Percentiles rank a stretch among this genome's conserved stretches.
Conservation (phyloP, 1,140 invertebrate genomes). For the Diorhabda sublineata region DNA sequence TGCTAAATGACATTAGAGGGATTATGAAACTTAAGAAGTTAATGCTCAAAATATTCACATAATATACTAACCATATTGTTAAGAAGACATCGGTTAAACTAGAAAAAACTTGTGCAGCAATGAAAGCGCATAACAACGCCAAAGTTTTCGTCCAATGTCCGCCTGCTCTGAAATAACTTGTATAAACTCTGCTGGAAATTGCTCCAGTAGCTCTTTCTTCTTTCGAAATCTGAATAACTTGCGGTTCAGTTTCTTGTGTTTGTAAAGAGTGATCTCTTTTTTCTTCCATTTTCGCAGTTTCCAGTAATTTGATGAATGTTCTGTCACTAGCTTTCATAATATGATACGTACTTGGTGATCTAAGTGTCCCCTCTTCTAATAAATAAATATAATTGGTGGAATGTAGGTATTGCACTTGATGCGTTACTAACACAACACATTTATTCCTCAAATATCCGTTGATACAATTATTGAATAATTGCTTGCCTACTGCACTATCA, state of each 20-base stretch:
- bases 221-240: neutral
- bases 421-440: constrained; percentile 76
- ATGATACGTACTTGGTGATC: constrained; percentile 58
- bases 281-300: constrained; percentile 47
- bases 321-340: constrained; percentile 58
- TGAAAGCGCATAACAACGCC: constrained; percentile 51
- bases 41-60: no score
- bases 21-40: no score
- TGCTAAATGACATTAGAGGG: no score
- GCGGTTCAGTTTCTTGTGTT: neutral
- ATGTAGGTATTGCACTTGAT: constrained; percentile 82
- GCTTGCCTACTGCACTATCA: constrained; percentile 65
- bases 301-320: constrained; percentile 60
- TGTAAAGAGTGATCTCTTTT: constrained; percentile 30
- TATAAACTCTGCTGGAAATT: constrained; percentile 15
- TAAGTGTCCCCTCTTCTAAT: constrained; percentile 57
- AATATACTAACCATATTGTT: constrained; percentile 57
- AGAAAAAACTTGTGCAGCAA: constrained; percentile 58
- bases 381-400: constrained; percentile 66
- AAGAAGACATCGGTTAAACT: constrained; percentile 65
- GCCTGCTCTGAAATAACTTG: constrained; percentile 25
- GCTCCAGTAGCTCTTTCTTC: neutral
- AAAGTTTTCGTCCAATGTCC: constrained; percentile 51
- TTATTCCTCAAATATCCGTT: constrained; percentile 64
- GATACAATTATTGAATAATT: constrained; percentile 67